phyloP scores from a whole-genome alignment of 2,797 vertebrate genomes.

The Mus caroli region DNA sequence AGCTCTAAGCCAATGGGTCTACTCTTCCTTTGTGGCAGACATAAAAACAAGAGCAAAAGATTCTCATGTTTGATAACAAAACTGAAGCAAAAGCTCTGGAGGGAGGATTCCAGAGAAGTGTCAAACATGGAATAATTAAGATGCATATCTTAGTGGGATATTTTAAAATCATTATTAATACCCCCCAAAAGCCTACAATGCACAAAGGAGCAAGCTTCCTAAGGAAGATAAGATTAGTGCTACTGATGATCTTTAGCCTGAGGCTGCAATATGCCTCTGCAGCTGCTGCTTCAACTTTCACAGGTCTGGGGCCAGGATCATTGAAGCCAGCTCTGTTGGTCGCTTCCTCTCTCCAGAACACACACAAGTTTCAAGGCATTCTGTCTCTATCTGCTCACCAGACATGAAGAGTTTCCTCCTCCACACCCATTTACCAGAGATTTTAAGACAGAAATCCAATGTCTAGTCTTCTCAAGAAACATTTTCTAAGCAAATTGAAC shows the following conservation, averaged over 20 bases:
- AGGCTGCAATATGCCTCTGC: neutral
- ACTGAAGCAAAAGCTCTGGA: neutral
- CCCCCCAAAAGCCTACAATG: neutral
- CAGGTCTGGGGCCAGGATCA: fast-evolving
- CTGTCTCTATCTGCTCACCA: neutral
- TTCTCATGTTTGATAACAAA: neutral
- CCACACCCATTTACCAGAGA: neutral
- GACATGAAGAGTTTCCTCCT: neutral
- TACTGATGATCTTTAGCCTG: neutral
- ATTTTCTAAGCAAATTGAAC: neutral
- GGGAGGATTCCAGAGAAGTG: neutral
- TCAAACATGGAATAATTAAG: neutral
- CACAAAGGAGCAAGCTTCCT: neutral
- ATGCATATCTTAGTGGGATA: neutral
- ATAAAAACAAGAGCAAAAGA: neutral
- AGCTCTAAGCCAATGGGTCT: neutral
- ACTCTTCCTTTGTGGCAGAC: neutral
- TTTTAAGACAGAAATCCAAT: neutral
- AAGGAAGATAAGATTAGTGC: neutral
- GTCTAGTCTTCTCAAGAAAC: neutral
- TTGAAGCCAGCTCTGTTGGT: neutral
- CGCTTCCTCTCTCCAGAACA: neutral
- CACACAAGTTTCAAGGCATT: neutral
- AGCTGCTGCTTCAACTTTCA: neutral
- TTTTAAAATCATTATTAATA: neutral